These are phyloP conservation scores for Anthophora plumipes DNA, from an alignment of 2,888 invertebrate genomes.

Conservation along the genomic window DNA sequence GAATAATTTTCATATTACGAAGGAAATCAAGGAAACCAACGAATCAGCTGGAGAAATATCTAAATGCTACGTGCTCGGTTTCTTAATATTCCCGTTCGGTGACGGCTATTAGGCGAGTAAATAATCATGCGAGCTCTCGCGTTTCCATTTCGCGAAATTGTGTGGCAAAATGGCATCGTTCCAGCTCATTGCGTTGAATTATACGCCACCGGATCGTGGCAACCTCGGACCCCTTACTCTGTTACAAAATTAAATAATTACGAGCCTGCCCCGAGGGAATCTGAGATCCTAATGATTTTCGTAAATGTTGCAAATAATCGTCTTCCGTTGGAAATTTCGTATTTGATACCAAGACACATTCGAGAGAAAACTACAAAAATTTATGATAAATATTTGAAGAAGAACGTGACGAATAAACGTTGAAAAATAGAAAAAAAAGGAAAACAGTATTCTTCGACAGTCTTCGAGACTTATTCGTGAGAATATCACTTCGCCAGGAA, in stretches of 20 bases:
- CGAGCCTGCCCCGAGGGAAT: not conserved
- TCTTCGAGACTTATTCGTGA: too few relatives aligned
- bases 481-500: not conserved
- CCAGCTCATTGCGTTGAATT: conserved; percentile 62
- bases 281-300: not conserved
- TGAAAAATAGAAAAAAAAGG: not conserved
- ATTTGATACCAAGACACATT: too few relatives aligned
- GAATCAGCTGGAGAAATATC: conserved; percentile 13
- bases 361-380: not conserved
- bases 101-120: conserved; percentile 47
- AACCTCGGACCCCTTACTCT: conserved; percentile 19
- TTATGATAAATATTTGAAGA: not conserved
- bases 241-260: conserved; percentile 54
- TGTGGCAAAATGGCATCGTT: conserved; percentile 57
- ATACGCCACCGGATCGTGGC: conserved; percentile 41
- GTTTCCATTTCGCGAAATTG: conserved; percentile 47
- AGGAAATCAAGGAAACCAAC: too few relatives aligned
- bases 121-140: conserved; percentile 52
- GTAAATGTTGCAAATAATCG: not conserved
- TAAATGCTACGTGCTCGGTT: conserved; percentile 5
- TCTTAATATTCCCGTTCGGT: conserved; percentile 38
- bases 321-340: too few relatives aligned
- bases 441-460: not conserved
- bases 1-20: too few relatives aligned
- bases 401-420: not conserved